These are phyloP conservation scores for Eumerus sabulonum DNA, from an alignment of 2,888 invertebrate genomes.

Conservation along the genomic window DNA sequence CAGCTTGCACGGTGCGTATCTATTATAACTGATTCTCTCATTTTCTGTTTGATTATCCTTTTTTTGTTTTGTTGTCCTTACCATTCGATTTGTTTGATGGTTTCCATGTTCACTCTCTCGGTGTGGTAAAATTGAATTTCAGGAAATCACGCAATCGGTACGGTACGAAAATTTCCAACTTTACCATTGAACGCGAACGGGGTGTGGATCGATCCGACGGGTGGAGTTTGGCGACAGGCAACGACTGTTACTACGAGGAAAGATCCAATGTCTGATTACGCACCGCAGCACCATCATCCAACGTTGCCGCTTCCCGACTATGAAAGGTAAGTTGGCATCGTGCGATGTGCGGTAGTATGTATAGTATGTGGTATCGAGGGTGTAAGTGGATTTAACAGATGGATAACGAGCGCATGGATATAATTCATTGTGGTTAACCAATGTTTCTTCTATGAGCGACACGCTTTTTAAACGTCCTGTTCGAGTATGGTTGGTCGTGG, in stretches of 20 bases:
- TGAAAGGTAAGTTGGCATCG: conserved; percentile 76
- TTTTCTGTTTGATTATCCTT: conserved; percentile 56
- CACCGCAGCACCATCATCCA: conserved; percentile 74
- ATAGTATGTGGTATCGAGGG: too few species aligned
- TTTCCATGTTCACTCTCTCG: conserved; percentile 63
- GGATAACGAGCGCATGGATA: too few species aligned
- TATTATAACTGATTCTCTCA: conserved; percentile 63
- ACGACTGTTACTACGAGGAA: conserved; percentile 77
- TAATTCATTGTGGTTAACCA: too few species aligned
- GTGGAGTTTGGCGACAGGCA: conserved; percentile 79
- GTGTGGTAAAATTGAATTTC: conserved; percentile 71
- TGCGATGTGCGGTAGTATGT: too few species aligned
- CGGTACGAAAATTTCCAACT: conserved; percentile 79
- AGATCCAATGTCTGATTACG: conserved; percentile 79
- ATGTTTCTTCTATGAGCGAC: too few species aligned
- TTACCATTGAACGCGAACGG: conserved; percentile 78
- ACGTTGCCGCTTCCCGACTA: conserved; percentile 78
- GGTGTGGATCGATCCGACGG: conserved; percentile 79
- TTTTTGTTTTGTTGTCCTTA: too few species aligned
- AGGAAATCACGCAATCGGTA: conserved; percentile 80
- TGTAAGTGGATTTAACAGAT: too few species aligned
- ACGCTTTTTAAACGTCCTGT: too few species aligned
- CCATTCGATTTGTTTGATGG: conserved; percentile 39
- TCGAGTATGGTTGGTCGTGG: too few species aligned
- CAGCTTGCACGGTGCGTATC: conserved; percentile 80